Evolutionary conservation across 1,140 invertebrate species (phyloP).

Genomic region (Drosophila ananassae): DNA sequence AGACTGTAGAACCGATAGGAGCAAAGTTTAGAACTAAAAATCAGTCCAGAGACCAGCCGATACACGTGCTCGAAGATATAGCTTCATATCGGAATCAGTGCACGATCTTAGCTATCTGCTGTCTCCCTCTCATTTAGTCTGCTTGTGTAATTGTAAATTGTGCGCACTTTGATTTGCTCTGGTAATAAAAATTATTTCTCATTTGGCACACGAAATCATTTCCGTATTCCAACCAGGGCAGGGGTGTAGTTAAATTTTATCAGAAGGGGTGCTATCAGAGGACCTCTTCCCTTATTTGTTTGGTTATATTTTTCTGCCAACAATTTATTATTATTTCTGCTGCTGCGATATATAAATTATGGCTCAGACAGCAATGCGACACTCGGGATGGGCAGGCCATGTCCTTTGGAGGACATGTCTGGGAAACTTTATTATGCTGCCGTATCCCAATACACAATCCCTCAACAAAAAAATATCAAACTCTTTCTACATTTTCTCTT

Average conservation of each 20-base stretch:
- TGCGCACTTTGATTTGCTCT: slow-evolving; percentile 71
- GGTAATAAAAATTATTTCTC: slow-evolving; percentile 68
- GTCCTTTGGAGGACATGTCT: slow-evolving; percentile 35
- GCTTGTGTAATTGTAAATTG: slow-evolving; percentile 67
- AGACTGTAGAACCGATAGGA: not conserved
- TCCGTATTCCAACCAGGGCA: slow-evolving; percentile 47
- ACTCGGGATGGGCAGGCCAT: slow-evolving; percentile 2
- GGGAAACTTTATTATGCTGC: slow-evolving; percentile 36
- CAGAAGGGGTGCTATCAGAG: not conserved
- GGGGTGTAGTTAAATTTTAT: slow-evolving; percentile 28
- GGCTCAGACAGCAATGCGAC: slow-evolving; percentile 34
- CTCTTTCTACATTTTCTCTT: slow-evolving; percentile 32
- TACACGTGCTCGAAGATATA: slow-evolving; percentile 52
- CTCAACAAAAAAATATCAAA: slow-evolving; percentile 2
- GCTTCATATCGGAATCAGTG: slow-evolving; percentile 59
- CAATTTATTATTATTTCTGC: slow-evolving; percentile 31
- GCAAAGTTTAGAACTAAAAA: slow-evolving; percentile 40
- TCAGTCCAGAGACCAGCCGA: slow-evolving; percentile 26
- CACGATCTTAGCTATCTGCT: slow-evolving; percentile 35
- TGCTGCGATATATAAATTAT: slow-evolving; percentile 29
- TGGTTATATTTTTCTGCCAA: not conserved
- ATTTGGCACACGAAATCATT: slow-evolving; percentile 63
- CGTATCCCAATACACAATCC: slow-evolving; percentile 12
- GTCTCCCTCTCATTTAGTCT: slow-evolving; percentile 4
- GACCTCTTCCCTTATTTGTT: too few relatives aligned